Conservation (phyloP, 2,797 vertebrate genomes). For the Bryconaethiops microstoma region DNA sequence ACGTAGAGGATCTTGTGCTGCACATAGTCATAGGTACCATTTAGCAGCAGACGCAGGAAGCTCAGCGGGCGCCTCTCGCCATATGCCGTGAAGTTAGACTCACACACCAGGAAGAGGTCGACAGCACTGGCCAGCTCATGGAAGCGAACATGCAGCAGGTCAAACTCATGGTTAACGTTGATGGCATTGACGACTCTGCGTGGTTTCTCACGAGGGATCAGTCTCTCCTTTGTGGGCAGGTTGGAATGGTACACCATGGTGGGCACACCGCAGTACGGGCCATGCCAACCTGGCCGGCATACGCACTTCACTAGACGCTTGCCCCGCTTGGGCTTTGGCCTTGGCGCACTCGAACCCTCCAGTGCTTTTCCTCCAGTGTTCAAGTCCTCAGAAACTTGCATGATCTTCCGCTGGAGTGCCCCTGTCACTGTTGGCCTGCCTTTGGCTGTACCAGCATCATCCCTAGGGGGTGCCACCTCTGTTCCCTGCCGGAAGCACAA, state of each 20-base stretch:
- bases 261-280: constrained; percentile 94
- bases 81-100: constrained; percentile 97
- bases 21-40: constrained; percentile 91
- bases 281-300: constrained; percentile 95
- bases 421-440: constrained; percentile 45
- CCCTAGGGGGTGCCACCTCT: constrained; percentile 75
- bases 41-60: constrained; percentile 89
- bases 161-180: constrained; percentile 97
- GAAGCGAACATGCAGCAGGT: constrained; percentile 93
- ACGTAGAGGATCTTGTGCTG: constrained; percentile 95
- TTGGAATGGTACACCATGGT: constrained; percentile 98
- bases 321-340: constrained; percentile 68
- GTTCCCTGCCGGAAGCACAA: constrained; percentile 93
- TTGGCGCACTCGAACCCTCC: constrained; percentile 63
- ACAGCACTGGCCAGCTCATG: constrained; percentile 89
- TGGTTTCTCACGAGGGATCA: constrained; percentile 85
- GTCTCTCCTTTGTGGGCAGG: constrained; percentile 93
- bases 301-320: constrained; percentile 87
- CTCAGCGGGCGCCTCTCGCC: constrained; percentile 88
- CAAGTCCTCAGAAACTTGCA: constrained; percentile 67
- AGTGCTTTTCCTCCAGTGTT: neutral
- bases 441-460: constrained; percentile 65
- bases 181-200: constrained; percentile 94
- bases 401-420: constrained; percentile 65
- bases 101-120: constrained; percentile 92